A percentile compares a stretch with the other conserved stretches of the same genome.
Conservation (phyloP, 2,797 vertebrate genomes). For the Podargus strigoides region DNA sequence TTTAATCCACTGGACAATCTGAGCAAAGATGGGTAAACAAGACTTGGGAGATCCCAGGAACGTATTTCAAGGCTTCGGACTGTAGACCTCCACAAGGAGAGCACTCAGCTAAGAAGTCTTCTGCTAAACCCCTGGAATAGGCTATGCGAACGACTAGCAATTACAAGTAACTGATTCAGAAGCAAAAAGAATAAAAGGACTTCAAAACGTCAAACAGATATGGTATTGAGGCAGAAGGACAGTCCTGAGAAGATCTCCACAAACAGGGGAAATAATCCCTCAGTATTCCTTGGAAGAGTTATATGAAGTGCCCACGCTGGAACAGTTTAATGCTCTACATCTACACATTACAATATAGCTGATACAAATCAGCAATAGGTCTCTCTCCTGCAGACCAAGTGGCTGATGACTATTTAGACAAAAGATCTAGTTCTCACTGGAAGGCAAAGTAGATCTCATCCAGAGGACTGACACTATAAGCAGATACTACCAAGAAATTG, state of each 20-base stretch:
- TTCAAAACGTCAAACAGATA: background rate
- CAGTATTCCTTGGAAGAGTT: background rate
- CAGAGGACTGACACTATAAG: background rate
- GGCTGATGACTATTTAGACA: background rate
- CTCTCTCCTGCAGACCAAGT: background rate
- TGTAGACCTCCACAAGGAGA: background rate
- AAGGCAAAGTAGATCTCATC: background rate
- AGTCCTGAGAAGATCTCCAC: background rate
- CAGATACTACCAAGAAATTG: background rate
- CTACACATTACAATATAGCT: background rate
- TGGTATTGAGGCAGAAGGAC: background rate
- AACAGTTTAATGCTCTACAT: background rate
- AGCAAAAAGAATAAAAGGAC: background rate
- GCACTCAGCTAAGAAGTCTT: background rate
- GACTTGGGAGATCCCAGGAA: background rate
- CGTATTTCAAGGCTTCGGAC: background rate
- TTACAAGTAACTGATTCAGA: background rate
- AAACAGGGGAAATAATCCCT: background rate
- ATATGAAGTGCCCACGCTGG: background rate
- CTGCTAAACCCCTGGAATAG: background rate
- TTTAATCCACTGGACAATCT: background rate
- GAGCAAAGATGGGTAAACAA: background rate
- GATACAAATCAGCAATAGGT: background rate
- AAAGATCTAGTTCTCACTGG: background rate
- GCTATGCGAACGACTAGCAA: background rate